phyloP scores from a whole-genome alignment of 92 coral and sea anemone genomes.

The Actinostola sp. region DNA sequence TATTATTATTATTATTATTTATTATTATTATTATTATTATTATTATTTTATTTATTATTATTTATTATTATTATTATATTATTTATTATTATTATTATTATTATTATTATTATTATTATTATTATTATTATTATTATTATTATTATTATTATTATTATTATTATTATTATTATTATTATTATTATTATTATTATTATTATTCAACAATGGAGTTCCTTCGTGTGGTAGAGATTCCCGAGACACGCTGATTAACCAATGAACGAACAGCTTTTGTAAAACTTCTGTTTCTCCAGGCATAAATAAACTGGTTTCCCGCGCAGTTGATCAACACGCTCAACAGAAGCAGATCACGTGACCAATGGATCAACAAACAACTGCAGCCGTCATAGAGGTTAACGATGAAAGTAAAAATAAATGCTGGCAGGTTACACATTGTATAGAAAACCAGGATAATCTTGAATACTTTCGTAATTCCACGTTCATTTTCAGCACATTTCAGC shows the following conservation, averaged over 20 bases:
- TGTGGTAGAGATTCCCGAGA: conserved; percentile 34
- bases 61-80: too few species aligned
- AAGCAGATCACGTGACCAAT: conserved; percentile 88
- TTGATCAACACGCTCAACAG: conserved; percentile 67
- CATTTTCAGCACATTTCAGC: conserved; percentile 35
- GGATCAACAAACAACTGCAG: conserved; percentile 74
- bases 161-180: too few species aligned
- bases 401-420: conserved; percentile 80
- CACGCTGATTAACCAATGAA: conserved; percentile 8
- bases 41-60: too few species aligned
- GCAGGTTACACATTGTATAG: conserved; percentile 63
- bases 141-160: too few species aligned
- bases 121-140: too few species aligned
- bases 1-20: too few species aligned
- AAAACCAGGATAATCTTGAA: conserved; percentile 72
- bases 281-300: conserved; percentile 86
- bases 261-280: conserved; percentile 74
- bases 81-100: too few species aligned
- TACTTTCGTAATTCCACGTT: conserved; percentile 57
- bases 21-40: too few species aligned
- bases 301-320: conserved; percentile 83
- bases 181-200: too few species aligned
- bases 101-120: too few species aligned
- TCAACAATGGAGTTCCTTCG: too few species aligned
- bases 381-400: conserved; percentile 80